phyloP scores from a whole-genome alignment of 1,140 invertebrate genomes.

The Microplitis mediator region DNA sequence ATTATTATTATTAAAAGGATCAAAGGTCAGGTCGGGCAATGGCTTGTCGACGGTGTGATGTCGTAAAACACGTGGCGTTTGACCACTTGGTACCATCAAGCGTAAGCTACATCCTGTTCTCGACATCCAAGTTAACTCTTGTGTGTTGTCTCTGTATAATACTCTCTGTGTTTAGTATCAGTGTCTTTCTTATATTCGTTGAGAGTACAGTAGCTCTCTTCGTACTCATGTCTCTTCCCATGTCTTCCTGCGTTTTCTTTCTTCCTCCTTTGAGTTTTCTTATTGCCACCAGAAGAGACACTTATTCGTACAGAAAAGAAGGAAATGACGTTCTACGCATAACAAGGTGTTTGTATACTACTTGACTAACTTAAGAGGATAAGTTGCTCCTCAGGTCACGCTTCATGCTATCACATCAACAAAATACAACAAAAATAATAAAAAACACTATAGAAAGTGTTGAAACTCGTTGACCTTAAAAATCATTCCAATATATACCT shows the following conservation, averaged over 20 bases:
- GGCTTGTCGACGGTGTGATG: slow-evolving; percentile 25
- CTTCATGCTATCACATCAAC: not conserved
- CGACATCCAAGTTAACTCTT: not conserved
- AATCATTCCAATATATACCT: not conserved
- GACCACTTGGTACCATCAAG: slow-evolving; percentile 32
- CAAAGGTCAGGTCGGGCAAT: slow-evolving; percentile 36
- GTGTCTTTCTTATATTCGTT: not conserved
- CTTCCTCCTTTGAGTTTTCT: slow-evolving; percentile 13
- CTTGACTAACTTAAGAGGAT: not conserved
- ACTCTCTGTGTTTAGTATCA: not conserved
- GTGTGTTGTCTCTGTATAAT: too few species aligned
- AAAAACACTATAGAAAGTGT: not conserved
- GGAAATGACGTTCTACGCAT: slow-evolving; percentile 48
- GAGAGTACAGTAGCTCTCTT: not conserved
- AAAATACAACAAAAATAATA: not conserved
- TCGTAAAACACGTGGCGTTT: slow-evolving; percentile 47
- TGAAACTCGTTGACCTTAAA: not conserved
- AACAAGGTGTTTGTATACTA: slow-evolving; percentile 37
- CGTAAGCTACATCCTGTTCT: slow-evolving; percentile 39
- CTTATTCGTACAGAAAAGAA: slow-evolving; percentile 33
- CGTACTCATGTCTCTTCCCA: slow-evolving; percentile 4
- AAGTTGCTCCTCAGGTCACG: slow-evolving; percentile 11
- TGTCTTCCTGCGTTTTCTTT: slow-evolving; percentile 21
- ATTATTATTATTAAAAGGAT: slow-evolving; percentile 7
- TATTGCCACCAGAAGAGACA: slow-evolving; percentile 22